A percentile compares a stretch with the other conserved stretches of the same genome.
Evolutionary conservation across 92 coral and sea anemone species (phyloP).

Genomic region (Phenganax stokvisi): DNA sequence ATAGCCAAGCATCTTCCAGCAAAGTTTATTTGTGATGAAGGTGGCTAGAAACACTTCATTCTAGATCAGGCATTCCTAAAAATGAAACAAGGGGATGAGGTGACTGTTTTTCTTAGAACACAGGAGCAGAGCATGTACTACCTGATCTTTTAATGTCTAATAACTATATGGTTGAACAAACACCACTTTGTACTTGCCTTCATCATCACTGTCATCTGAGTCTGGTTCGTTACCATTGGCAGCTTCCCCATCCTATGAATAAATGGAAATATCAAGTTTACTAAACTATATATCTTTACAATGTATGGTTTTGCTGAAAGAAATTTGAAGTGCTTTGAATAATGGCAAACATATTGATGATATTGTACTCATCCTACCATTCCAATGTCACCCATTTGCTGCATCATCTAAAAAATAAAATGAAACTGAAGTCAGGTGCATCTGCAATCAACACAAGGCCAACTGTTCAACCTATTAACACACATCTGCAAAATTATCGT

Average conservation of each 20-base stretch:
- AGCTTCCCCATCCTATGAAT: conserved; percentile 19
- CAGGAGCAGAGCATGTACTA: too few relatives aligned
- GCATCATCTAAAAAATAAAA: conserved; percentile 56
- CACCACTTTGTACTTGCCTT: conserved; percentile 38
- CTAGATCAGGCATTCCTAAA: conserved; percentile 31
- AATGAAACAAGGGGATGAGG: not conserved
- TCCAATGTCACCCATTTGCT: conserved; percentile 70
- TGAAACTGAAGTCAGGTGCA: not conserved
- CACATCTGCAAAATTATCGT: conserved; percentile 74
- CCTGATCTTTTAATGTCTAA: too few relatives aligned
- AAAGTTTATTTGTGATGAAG: not conserved
- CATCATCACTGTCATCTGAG: conserved; percentile 80
- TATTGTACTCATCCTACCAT: conserved; percentile 46
- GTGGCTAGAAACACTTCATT: conserved; percentile 4
- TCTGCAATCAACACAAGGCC: not conserved
- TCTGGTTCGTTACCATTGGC: conserved; percentile 43
- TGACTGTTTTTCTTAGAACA: too few relatives aligned
- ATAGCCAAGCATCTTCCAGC: not conserved
- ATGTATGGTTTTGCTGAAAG: not conserved
- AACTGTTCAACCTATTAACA: conserved; percentile 18
- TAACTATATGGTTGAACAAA: too few relatives aligned
- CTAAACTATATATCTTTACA: not conserved
- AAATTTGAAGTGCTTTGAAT: not conserved
- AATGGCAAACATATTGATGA: conserved; percentile 33
- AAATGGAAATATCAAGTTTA: not conserved